A percentile compares a stretch with the other conserved stretches of the same genome.
Conservation (phyloP, 1,140 invertebrate species). For the Ruditapes philippinarum region DNA sequence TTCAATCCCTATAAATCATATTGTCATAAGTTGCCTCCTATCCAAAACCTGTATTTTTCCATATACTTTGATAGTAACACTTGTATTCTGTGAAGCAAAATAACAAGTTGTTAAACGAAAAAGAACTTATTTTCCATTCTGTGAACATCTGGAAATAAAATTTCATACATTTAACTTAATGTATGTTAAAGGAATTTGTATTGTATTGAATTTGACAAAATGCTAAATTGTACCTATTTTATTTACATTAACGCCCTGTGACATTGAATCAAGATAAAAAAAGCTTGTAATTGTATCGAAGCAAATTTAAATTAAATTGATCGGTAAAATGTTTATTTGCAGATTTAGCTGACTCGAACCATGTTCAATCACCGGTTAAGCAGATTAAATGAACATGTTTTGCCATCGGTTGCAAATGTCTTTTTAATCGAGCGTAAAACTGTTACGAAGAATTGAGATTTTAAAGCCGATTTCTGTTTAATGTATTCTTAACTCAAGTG, state of each 20-base stretch:
- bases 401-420: constrained; percentile 56
- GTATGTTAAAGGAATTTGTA: too few species aligned
- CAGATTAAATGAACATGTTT: constrained; percentile 58
- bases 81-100: too few species aligned
- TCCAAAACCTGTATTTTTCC: too few species aligned
- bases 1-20: too few species aligned
- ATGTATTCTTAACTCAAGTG: constrained; percentile 39
- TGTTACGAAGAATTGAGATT: constrained; percentile 43
- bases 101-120: too few species aligned
- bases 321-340: constrained; percentile 57
- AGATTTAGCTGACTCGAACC: constrained; percentile 51
- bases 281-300: constrained; percentile 6
- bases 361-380: constrained; percentile 47
- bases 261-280: neutral
- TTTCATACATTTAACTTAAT: too few species aligned
- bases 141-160: too few species aligned
- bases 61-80: too few species aligned
- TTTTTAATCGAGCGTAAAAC: constrained; percentile 52
- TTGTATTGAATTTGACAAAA: neutral
- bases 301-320: constrained; percentile 51
- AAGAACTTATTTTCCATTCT: too few species aligned
- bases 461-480: constrained; percentile 48
- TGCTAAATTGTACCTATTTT: neutral
- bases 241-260: neutral
- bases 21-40: too few species aligned